Base-by-base conservation (phyloP, 2,797 vertebrate species). In the Silurus lanzhouensis region DNA sequence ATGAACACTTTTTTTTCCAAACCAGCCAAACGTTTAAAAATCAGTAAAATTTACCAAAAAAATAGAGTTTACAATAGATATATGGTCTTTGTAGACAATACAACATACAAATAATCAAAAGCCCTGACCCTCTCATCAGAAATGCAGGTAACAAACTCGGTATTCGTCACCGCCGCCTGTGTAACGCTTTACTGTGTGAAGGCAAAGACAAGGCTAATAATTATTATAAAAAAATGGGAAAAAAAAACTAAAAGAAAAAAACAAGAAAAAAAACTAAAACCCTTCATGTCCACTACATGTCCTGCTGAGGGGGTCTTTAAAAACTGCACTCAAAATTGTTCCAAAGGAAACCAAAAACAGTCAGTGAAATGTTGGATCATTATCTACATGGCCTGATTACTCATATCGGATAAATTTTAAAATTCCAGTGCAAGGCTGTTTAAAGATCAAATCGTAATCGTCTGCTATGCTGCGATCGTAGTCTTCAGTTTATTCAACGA, bases 31-130 rank as follows among this genome's bases (percentile, higher is more conserved):
- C 88, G 86, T 89, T 90, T 87, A 86, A 88, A 90, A 90, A 87
- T 55, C 58, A 52, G 85, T 86, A 14, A 88, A 85, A 85, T 87
- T 87, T 88, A 79, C 88, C 86, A 90, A 89, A 89, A 87, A 87
- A 81, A 90, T 87, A 90, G 84, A 86, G 87, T 85, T 90, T 90
- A 88, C 88, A 90, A 90, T 90, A 90, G 88, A 89, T 89, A 89
- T 90, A 84, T 81, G 86, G 86, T 85, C 85, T 90, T 85, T 90
- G 82, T 87, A 88, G 85, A 90, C 88, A 88, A 90, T 84, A 87
- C 77, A 84, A 87, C 83, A 84, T 84, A 87, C 48, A 87, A 87
- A 84, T 80, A 81, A 81, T 74, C 82, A 82, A 66, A 88, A 88
- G 84, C 88, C 86, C 68, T 60, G 83, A 86, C 85, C 83, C 84